Evolutionary conservation across 2,113 vertebrate species (phyloP), one percentile per base, ranked within the genome.

Genomic region (Psilopogon haemacephalus): DNA sequence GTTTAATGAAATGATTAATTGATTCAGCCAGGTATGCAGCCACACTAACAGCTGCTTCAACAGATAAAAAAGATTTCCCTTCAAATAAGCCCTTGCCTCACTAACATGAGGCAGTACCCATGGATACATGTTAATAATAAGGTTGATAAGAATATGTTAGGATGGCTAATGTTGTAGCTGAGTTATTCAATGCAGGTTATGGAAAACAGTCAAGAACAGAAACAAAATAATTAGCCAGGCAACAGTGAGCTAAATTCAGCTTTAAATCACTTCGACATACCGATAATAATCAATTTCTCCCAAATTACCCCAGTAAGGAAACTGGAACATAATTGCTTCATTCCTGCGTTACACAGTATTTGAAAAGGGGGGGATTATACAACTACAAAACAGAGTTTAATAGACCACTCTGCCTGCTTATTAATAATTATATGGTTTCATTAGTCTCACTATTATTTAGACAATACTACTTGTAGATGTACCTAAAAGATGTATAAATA

Each of bases 1-100:
- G 5, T 78, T 95, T 93, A 96, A 96, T 84, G 54, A 89, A 96
- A 95, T 97, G 79, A 96, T 96, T 97, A 95, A 78, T 95, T 91
- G 62, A 96, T 89, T 95, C 81, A 95, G 38, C 69, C 68, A 84
- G 55, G 75, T 92, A 94, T 79, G 37, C 80, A 94, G 65, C 56
- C 52, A 67, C 54, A 95, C 5, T 83, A 59, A 62, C 63, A 96
- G 75, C 91, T 95, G 81, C 37, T 95, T 96, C 89, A 67, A 40
- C 30, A 50, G 74, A 91, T 56, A 94, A 70, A 93, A 95, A 94
- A 69, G 64, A 37, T 86, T 94, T 37, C 93, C 59, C 35, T 95
- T 79, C 74, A 95, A 69, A 86, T 69, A 89, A 9, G 11, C 48
- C 44, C 86, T 84, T 80, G 38, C 63, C 56, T 90, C 70, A 88